phyloP scores from a whole-genome alignment of 2,888 invertebrate genomes.

The Drosophila mercatorum region DNA sequence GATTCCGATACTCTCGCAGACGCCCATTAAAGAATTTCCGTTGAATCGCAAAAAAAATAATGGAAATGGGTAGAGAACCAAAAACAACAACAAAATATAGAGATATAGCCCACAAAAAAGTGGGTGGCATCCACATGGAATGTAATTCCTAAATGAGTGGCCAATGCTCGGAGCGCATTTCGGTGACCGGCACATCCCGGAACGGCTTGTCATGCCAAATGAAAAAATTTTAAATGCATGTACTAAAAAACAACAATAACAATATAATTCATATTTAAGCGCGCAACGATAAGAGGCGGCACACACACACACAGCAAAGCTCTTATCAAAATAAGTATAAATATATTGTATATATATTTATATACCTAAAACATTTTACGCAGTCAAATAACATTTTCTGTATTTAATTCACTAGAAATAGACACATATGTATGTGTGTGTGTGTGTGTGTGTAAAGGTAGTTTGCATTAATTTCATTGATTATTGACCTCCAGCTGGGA shows the following conservation, averaged over 20 bases:
- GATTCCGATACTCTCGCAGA: conserved; percentile 12
- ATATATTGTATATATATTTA: not conserved
- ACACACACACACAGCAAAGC: not conserved
- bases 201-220: conserved; percentile 23
- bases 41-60: conserved; percentile 10
- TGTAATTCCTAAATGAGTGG: conserved; percentile 19
- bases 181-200: conserved; percentile 46
- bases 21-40: conserved; percentile 43
- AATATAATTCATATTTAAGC: conserved; percentile 27
- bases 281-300: conserved; percentile 23
- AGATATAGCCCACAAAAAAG: not conserved
- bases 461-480: conserved; percentile 10
- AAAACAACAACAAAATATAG: not conserved
- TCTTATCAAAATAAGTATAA: conserved; percentile 32
- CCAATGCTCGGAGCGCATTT: conserved; percentile 14
- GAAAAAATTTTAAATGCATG: conserved; percentile 2
- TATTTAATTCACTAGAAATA: conserved; percentile 34
- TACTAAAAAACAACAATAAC: not conserved
- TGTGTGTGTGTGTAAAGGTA: not conserved
- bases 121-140: conserved; percentile 27
- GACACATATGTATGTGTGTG: not conserved
- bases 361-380: conserved; percentile 29
- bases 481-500: conserved; percentile 34
- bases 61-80: not conserved
- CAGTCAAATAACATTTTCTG: conserved; percentile 24